Evolutionary conservation across 2,113 vertebrate species (phyloP), one percentile per base, ranked within the genome.

Genomic region (Vulpes lagopus): DNA sequence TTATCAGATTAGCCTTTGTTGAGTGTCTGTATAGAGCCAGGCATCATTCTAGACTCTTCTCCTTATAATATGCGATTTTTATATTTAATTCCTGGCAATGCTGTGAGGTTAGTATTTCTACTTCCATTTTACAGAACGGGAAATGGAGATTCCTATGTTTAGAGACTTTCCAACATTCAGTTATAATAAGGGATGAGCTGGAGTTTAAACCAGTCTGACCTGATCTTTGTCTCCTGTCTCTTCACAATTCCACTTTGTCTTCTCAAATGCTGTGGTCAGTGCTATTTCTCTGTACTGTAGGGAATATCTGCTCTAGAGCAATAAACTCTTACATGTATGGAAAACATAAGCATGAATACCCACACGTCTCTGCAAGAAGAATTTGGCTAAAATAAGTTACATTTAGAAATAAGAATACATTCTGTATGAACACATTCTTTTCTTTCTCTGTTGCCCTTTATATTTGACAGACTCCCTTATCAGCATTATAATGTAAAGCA

Each of bases 221-320:
- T 43, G 87, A 12, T 71, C 6, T 30, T 82, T 2, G 6, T 80
- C 35, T 30, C 11, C 20, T 25, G 11, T 35, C 22, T 84, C 16
- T 14, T 49, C n/a, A 6, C 12, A 8, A 30, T 23, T 53, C 43
- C 22, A 17, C 32, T 25, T 57, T 15, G 2, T 73, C 35, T 86
- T 82, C 74, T 25, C 32, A n/a, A 22, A 3, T 43, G 15, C 14
- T 53, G 55, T 0, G 22, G 9, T 19, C 4, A 1, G 19, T 2
- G 25, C 1, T 55, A 22, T 11, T 32, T 57, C 8, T 65, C 25
- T 32, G n/a, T 51, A 4, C 12, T 1, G 3, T 5, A 2, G 7
- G 0, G 27, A 49, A 8, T 32, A 53, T 65, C 35, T 67, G 35
- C 5, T 22, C 30, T 38, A 35, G 0, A 15, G 91, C 11, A 3